Evolutionary conservation across 2,113 vertebrate genomes (phyloP), one percentile per base, ranked within the genome.

Genomic region (Probosciger aterrimus): DNA sequence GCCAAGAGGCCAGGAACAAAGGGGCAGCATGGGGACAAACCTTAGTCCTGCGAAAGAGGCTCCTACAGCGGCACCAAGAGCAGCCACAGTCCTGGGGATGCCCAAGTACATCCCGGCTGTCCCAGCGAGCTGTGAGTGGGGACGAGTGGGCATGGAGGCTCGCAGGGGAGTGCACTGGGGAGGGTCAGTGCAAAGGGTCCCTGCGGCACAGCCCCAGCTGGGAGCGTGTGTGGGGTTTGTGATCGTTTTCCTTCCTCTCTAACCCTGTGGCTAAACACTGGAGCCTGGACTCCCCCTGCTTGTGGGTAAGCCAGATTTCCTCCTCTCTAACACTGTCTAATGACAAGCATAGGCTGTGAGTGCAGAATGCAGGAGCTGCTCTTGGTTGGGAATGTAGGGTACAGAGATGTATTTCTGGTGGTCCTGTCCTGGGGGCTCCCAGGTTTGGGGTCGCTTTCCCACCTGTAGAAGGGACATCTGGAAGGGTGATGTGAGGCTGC

Each of bases 191-290:
- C n/a, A 14, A 75, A 12, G 37, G 43, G 65, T 59, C 37, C 43
- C 23, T 3, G 59, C 3, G 2, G 46, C 27, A 30, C 47, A 41
- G 65, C 39, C 59, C 44, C n/a, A 7, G 0, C 35, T 24, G 46
- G 52, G 46, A 74, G 30, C 35, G 1, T 5, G 15, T 4, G 23
- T 0, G 0, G 39, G 15, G 8, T 55, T 69, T 60, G 35, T 11
- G 10, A 85, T 64, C 52, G 9, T 68, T 73, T 44, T 53, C 55
- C 46, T 82, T 91, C 33, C 43, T 43, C 39, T 43, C 50, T 52
- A 37, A 35, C 11, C 5, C 81, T 52, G 76, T 10, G 70, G 46
- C 63, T 68, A 30, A 80, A 80, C 18, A 59, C 57, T 35, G 57
- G 33, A 59, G 33, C 33, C 57, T 23, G 57, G 22, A 23, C 33